Evolutionary conservation across 2,113 vertebrate species (phyloP).

Genomic region (Rhinoptilus africanus): DNA sequence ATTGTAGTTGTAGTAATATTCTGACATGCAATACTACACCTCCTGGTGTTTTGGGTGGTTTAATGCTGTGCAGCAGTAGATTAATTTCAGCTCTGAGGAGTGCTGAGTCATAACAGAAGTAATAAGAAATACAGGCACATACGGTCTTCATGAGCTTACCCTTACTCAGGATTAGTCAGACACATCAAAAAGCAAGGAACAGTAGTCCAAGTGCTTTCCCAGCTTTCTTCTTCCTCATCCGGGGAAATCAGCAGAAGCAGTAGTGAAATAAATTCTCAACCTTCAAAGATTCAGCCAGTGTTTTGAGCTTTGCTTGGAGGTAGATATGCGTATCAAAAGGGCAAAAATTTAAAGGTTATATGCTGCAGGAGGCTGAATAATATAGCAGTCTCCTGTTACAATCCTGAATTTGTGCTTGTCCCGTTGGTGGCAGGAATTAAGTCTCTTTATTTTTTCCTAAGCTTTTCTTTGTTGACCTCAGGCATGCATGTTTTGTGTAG

Average conservation of each 20-base stretch:
- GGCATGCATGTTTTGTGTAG: neutral
- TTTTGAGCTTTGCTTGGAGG: neutral
- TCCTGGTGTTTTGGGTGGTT: neutral
- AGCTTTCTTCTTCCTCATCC: neutral
- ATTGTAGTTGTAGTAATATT: neutral
- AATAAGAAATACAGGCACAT: neutral
- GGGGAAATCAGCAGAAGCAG: neutral
- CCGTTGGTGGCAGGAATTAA: neutral
- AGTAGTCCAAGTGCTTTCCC: neutral
- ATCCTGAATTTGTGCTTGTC: neutral
- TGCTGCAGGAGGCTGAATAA: neutral
- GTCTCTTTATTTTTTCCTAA: neutral
- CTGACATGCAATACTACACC: neutral
- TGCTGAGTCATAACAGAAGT: neutral
- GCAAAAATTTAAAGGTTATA: neutral
- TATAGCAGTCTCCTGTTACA: neutral
- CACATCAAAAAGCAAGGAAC: neutral
- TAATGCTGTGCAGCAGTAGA: neutral
- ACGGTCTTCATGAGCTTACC: neutral
- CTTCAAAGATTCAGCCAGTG: neutral
- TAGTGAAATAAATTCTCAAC: neutral
- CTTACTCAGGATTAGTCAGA: neutral
- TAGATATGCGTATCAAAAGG: neutral
- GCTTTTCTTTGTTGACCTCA: neutral
- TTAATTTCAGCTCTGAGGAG: neutral